Base-by-base conservation (phyloP, 1,140 invertebrate genomes). In the Chironomus tepperi region DNA sequence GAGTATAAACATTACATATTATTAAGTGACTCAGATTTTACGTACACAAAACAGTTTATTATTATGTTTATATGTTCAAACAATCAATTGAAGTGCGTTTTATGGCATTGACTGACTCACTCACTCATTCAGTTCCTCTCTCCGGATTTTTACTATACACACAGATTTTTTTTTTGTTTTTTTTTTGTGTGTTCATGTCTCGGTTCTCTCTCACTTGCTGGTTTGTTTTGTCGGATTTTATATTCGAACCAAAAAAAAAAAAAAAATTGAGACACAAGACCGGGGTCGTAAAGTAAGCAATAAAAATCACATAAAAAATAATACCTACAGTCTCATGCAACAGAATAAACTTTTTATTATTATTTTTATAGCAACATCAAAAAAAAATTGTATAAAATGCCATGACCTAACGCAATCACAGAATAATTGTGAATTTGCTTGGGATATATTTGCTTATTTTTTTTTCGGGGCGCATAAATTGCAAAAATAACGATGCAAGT, bases 231-330 rank as follows among this genome's bases (percentile, higher is more conserved):
- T 47, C 9, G 8, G 43, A 10, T 9, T 47, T 10, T 47, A 47
- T 57, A 57, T 57, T n/a, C n/a, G n/a, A 57, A 57, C 47, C n/a
- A n/a, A n/a, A n/a, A n/a, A n/a, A n/a, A n/a, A n/a, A n/a, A n/a
- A n/a, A 57, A 57, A 57, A n/a, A 57, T 57, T 57, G 47, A 57
- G 47, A 57, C 47, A 57, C 16, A 70, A 70, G 19, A 70, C 16
- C 65, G 16, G 65, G 65, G 19, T 70, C 19, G 16, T 70, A 70
- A 21, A 70, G 19, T 19, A 70, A 70, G 65, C 65, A 21, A 70
- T 70, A 70, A 70, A 70, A 70, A 70, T 70, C 65, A 70, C 65
- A 70, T 70, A 70, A 70, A 70, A 70, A 70, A 21, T 70, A 70
- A 70, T 70, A 70, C 65, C 65, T 70, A 70, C 65, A 70, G 19